phyloP scores from a whole-genome alignment of 2,113 vertebrate species.

The Chamaetylas fuelleborni region DNA sequence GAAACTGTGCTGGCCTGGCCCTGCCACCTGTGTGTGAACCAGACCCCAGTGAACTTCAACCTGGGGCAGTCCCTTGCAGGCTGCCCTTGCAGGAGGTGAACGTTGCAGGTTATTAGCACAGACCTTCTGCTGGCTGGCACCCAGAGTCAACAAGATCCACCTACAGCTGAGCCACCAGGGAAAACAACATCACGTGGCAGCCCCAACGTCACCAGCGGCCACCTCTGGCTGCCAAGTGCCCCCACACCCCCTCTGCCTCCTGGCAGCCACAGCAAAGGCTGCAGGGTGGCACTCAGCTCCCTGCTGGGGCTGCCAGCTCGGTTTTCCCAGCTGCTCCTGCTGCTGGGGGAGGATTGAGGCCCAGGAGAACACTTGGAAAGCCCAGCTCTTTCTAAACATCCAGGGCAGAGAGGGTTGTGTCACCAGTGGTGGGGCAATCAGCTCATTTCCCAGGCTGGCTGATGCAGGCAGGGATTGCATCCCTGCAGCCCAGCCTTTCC shows the following conservation, averaged over 20 bases:
- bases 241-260: not conserved
- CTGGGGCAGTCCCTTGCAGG: not conserved
- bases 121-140: slow-evolving; percentile 16
- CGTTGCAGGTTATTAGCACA: not conserved
- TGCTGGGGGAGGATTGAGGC: not conserved
- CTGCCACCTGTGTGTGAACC: not conserved
- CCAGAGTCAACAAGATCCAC: slow-evolving; percentile 62
- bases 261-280: not conserved
- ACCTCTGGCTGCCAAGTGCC: not conserved
- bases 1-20: not conserved
- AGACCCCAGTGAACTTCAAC: slow-evolving; percentile 29
- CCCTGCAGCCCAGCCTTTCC: not conserved
- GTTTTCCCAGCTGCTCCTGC: not conserved
- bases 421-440: not conserved
- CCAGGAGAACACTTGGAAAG: not conserved
- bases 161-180: slow-evolving; percentile 46
- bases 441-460: not conserved
- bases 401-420: not conserved
- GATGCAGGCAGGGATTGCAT: not conserved
- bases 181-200: slow-evolving; percentile 41
- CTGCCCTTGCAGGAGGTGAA: not conserved
- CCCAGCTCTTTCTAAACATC: not conserved
- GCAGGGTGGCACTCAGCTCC: not conserved
- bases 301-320: accelerated
- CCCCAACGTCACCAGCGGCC: not conserved